Evolutionary conservation across 2,888 invertebrate species (phyloP), one percentile per base, ranked within the genome.

Genomic region (Scaptomyza reducta): DNA sequence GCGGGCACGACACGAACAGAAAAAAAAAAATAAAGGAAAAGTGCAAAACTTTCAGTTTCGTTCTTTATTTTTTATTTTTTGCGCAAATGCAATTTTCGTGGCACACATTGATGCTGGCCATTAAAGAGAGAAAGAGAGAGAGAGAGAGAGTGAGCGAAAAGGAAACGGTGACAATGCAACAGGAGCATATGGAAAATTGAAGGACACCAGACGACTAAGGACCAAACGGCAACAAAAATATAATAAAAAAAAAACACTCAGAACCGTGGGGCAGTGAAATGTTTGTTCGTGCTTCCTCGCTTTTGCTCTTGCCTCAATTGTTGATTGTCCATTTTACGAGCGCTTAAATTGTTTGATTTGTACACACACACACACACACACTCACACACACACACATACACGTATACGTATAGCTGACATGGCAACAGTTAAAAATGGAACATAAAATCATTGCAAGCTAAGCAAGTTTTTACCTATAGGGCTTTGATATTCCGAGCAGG

Each of bases 311-410:
- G 54, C 59, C 64, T 58, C 22, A 1, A 22, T 22, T 51, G 57
- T 65, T 61, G 70, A 22, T 22, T 22, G 22, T 22, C 53, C 49
- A 38, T 71, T 74, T 71, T 71, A 76, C 72, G 76, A 76, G 67
- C 77, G 33, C 72, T 76, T 63, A 74, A 74, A 71, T 76, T 22
- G 22, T 22, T 4, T 5, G 22, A 3, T 22, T 22, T 22, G 22
- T 61, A 63, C 31, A 40, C n/a, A 57, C n/a, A 58, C 18, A 33
- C 22, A 55, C 13, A 22, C 1, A 22, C 22, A 22, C 22, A 22
- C 1, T 2, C 22, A 22, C 22, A 22, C 22, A 4, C 22, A 22
- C 22, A 22, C 22, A 4, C 22, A 22, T 5, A 22, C 22, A 22
- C 22, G 22, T 22, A 22, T 22, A 22, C 22, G 5, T 22, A 50